Evolutionary conservation across 1,140 invertebrate genomes (phyloP), one percentile per base, ranked within the genome.

Genomic region (Parapsyche elsis): DNA sequence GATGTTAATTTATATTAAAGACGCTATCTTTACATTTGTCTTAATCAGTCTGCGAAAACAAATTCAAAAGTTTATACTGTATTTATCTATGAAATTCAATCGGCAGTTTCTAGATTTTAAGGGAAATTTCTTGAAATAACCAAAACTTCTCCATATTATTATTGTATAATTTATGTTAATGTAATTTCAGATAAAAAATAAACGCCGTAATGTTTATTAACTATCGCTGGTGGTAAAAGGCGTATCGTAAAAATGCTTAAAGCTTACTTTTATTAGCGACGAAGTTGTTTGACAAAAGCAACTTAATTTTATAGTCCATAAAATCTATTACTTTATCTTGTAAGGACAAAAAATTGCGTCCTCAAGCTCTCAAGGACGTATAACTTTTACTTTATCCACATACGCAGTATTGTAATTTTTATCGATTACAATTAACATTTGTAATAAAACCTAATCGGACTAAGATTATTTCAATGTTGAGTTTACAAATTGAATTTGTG

Each of bases 221-320:
- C 64, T 12, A 23, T 26, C 64, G 64, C 23, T 26, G 24, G 64
- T 2, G 64, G n/a, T 67, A 67, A 67, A 67, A 67, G n/a, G n/a
- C 1, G n/a, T 9, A 24, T 12, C 64, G 26, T 67, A 67, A 67
- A 67, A 67, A 26, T 67, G 19, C 21, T 12, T 12, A 26, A 12
- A 23, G 24, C 9, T 26, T 26, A 67, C 24, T 67, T 67, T 38
- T 30, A 67, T 67, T 26, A 9, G 21, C 19, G 64, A 61, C 10
- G 24, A 67, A 67, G 26, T 26, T 67, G 64, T 30, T 67, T n/a
- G 64, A 67, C 64, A 30, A 67, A 67, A 23, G 24, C 24, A 23
- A 26, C 64, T 67, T 67, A 67, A 67, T 67, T 67, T 67, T 67
- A 67, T 67, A 12, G 24, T 67, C 24, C 64, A 67, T 67, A 67